Conservation (phyloP, 2,888 invertebrate genomes). For the Oscheius sp. region DNA sequence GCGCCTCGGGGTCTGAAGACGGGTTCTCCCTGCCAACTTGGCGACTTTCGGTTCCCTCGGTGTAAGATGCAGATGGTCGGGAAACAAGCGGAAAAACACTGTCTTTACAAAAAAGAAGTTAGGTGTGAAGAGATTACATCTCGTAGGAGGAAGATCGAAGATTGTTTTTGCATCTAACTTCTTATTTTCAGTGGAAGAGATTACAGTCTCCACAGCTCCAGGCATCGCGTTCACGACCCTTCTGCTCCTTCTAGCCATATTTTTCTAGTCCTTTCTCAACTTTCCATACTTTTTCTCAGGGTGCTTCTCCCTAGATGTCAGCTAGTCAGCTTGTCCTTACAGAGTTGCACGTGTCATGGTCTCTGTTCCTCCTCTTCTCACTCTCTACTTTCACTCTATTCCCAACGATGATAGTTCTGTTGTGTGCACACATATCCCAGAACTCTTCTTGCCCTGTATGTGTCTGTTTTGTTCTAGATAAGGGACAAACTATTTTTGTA, state of each 20-base stretch:
- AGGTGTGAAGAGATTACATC: slow-evolving; percentile 25
- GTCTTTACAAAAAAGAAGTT: slow-evolving; percentile 13
- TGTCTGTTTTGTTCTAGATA: background rate
- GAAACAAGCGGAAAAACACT: slow-evolving; percentile 20
- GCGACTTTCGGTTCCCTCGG: too few species aligned
- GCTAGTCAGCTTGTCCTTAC: slow-evolving; percentile 11
- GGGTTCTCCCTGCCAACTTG: slow-evolving; percentile 13
- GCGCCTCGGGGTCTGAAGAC: slow-evolving; percentile 15
- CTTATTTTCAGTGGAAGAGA: slow-evolving; percentile 37
- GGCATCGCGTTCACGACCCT: background rate
- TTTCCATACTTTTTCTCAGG: slow-evolving; percentile 8
- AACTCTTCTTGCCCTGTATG: slow-evolving; percentile 29
- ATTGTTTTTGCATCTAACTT: slow-evolving; percentile 1
- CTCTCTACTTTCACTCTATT: slow-evolving; percentile 23
- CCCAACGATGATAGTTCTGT: slow-evolving; percentile 29
- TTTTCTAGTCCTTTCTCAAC: background rate
- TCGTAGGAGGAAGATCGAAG: background rate
- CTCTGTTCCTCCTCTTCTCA: slow-evolving; percentile 16
- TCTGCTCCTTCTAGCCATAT: slow-evolving; percentile 9
- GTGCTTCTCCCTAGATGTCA: slow-evolving; percentile 1
- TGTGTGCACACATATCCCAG: slow-evolving; percentile 30
- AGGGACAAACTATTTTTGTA: background rate
- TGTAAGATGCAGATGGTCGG: too few species aligned
- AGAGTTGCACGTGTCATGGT: slow-evolving; percentile 23
- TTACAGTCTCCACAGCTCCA: slow-evolving; percentile 20